A percentile compares a stretch with the other conserved stretches of the same genome.
Conservation (phyloP, 2,888 invertebrate species). For the Lysandra bellargus region DNA sequence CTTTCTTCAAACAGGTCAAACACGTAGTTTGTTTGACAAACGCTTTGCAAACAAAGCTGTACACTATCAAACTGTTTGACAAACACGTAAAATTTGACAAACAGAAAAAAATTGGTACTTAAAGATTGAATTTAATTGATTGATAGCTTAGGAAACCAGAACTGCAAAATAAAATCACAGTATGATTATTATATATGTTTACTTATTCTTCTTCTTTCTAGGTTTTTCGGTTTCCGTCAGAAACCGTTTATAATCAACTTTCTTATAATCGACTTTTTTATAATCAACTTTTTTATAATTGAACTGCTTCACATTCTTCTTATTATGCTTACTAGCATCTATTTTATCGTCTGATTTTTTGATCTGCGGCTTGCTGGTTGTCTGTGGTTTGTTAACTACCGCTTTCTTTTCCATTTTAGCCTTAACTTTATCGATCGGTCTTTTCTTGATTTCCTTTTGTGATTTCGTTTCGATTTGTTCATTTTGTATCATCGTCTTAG, state of each 20-base stretch:
- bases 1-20: too few species aligned
- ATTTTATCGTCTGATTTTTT: slow-evolving; percentile 29
- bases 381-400: slow-evolving; percentile 34
- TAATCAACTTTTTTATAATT: slow-evolving; percentile 59
- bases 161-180: neutral
- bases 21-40: too few species aligned
- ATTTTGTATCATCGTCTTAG: slow-evolving; percentile 48
- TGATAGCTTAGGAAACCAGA: neutral
- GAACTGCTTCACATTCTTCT: slow-evolving; percentile 46
- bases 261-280: slow-evolving; percentile 48
- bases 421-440: slow-evolving; percentile 50
- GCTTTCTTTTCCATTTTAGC: slow-evolving; percentile 41
- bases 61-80: too few species aligned
- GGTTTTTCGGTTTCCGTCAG: slow-evolving; percentile 53
- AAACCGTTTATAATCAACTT: slow-evolving; percentile 61
- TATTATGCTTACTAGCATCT: slow-evolving; percentile 35
- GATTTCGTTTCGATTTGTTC: slow-evolving; percentile 42
- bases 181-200: neutral
- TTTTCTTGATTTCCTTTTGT: slow-evolving; percentile 40
- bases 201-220: slow-evolving; percentile 47
- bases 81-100: too few species aligned
- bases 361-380: slow-evolving; percentile 22
- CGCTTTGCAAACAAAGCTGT: too few species aligned
- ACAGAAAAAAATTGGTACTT: too few species aligned
- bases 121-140: too few species aligned